phyloP scores from a whole-genome alignment of 2,797 vertebrate genomes.

The Carapus acus region DNA sequence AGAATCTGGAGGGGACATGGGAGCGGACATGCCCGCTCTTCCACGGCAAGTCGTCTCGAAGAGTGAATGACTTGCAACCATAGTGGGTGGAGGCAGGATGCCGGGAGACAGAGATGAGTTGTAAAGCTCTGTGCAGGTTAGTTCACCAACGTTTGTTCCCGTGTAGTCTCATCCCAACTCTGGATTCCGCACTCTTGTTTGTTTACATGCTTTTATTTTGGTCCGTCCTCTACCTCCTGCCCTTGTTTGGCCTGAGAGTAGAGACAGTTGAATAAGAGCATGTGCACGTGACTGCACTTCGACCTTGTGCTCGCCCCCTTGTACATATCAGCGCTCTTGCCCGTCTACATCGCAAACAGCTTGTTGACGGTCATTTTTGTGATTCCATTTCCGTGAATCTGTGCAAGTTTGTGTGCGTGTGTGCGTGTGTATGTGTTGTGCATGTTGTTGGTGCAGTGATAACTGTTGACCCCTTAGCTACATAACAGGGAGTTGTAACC shows the following conservation, averaged over 20 bases:
- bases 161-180: constrained; percentile 24
- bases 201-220: constrained; percentile 57
- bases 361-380: constrained; percentile 28
- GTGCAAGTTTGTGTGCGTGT: background rate
- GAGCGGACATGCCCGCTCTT: constrained; percentile 24
- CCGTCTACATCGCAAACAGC: background rate
- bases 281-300: constrained; percentile 3
- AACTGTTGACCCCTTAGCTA: constrained; percentile 42
- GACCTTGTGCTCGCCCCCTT: background rate
- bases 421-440: too few species aligned
- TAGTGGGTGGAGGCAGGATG: constrained; percentile 20
- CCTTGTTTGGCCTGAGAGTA: constrained; percentile 30
- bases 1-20: constrained; percentile 24
- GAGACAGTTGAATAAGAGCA: constrained; percentile 27
- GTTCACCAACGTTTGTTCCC: constrained; percentile 50
- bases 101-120: constrained; percentile 31
- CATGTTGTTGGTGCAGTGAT: constrained; percentile 20
- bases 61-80: constrained; percentile 18
- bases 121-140: constrained; percentile 25
- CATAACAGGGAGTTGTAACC: constrained; percentile 53
- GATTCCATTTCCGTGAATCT: constrained; percentile 23
- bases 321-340: background rate
- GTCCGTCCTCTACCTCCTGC: constrained; percentile 17
- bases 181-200: constrained; percentile 54
- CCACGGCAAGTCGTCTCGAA: constrained; percentile 8